A percentile compares a stretch with the other conserved stretches of the same genome.
Evolutionary conservation across 1,140 invertebrate species (phyloP).

Genomic region (Saccostrea cuccullata): DNA sequence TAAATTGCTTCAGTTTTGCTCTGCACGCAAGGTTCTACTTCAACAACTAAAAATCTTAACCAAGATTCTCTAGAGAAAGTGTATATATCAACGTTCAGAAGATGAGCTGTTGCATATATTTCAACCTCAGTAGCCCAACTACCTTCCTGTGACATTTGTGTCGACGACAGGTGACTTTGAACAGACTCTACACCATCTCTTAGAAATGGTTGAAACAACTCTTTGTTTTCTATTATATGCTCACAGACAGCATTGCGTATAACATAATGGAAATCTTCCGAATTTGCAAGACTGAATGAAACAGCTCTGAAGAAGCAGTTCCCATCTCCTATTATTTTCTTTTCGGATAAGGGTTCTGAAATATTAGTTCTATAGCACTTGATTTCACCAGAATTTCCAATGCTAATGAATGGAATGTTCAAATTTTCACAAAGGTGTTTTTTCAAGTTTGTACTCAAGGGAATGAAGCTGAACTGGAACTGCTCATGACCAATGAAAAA

Average conservation of each 20-base stretch:
- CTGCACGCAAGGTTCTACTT: background rate
- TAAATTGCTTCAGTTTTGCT: background rate
- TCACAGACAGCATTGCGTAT: background rate
- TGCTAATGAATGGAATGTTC: background rate
- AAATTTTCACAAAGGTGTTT: background rate
- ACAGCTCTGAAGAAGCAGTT: constrained; percentile 39
- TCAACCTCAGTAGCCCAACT: constrained; percentile 32
- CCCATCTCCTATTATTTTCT: constrained; percentile 26
- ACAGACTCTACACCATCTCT: background rate
- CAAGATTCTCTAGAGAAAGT: background rate
- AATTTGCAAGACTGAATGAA: background rate
- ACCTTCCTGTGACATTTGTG: constrained; percentile 12
- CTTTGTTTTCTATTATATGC: background rate
- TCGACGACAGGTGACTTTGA: background rate
- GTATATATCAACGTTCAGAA: constrained; percentile 6
- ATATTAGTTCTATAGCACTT: background rate
- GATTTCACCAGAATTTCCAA: background rate
- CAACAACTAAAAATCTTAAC: background rate
- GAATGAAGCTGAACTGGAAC: background rate
- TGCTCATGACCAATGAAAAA: background rate
- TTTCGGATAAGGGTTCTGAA: background rate
- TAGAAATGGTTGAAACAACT: background rate
- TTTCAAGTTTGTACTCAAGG: background rate
- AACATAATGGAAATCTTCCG: constrained; percentile 5
- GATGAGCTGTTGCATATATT: constrained; percentile 19